Evolutionary conservation across 2,113 vertebrate species (phyloP).

Genomic region (Bambusicola thoracicus): DNA sequence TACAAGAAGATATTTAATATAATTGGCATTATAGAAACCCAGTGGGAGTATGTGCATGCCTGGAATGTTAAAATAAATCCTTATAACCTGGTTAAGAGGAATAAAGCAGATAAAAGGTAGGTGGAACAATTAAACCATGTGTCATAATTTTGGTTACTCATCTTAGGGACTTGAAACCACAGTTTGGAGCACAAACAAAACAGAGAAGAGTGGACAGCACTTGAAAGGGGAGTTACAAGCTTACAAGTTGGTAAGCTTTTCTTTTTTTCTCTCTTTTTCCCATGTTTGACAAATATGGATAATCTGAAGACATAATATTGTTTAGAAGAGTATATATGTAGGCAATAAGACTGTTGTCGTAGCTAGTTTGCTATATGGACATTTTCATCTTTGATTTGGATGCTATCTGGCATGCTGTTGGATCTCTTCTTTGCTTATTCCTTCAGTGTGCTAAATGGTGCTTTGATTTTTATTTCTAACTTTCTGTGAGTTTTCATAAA

Average conservation of each 20-base stretch:
- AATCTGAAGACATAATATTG: not conserved
- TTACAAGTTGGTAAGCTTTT: not conserved
- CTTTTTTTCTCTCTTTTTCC: not conserved
- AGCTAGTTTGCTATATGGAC: not conserved
- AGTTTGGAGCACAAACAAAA: not conserved
- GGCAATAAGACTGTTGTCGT: not conserved
- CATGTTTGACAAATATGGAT: fast-evolving
- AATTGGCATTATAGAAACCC: slow-evolving; percentile 17
- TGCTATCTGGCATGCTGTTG: not conserved
- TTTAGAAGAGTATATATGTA: not conserved
- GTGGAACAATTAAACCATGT: not conserved
- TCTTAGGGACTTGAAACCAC: not conserved
- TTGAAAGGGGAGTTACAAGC: not conserved
- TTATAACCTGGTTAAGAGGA: slow-evolving; percentile 6
- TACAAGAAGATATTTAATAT: not conserved
- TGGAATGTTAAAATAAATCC: not conserved
- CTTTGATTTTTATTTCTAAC: not conserved
- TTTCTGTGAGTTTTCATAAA: not conserved
- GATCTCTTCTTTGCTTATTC: not conserved
- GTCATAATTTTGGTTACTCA: not conserved
- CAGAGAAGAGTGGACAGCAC: not conserved
- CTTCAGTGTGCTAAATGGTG: not conserved
- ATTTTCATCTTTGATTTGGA: not conserved
- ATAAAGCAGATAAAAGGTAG: not conserved
- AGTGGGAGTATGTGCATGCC: not conserved